Conservation (phyloP, 2,113 vertebrate genomes). For the Aphyosemion australe region DNA sequence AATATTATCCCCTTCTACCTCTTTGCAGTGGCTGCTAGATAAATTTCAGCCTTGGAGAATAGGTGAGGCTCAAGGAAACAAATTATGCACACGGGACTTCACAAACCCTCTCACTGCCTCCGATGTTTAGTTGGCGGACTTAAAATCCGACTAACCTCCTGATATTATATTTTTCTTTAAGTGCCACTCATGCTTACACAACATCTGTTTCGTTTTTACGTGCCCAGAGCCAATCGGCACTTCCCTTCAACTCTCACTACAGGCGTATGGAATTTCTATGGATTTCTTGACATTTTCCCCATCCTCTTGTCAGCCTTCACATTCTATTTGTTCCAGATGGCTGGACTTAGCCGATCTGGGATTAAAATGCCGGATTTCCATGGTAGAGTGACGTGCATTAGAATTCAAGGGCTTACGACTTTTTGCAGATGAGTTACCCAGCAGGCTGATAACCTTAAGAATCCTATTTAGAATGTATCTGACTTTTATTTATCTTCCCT, state of each 20-base stretch:
- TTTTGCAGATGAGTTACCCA: slow-evolving; percentile 51
- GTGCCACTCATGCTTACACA: slow-evolving; percentile 43
- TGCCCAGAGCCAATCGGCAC: slow-evolving; percentile 35
- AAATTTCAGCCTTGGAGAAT: slow-evolving; percentile 55
- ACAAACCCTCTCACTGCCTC: slow-evolving; percentile 33
- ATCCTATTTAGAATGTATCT: slow-evolving; percentile 54
- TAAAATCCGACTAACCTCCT: slow-evolving; percentile 33
- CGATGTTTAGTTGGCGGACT: slow-evolving; percentile 3
- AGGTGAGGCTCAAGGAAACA: slow-evolving; percentile 52
- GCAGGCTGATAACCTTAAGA: slow-evolving; percentile 61
- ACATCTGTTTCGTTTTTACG: slow-evolving; percentile 26
- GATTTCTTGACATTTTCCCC: slow-evolving; percentile 53
- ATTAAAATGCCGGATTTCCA: slow-evolving; percentile 67
- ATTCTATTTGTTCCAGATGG: slow-evolving; percentile 67
- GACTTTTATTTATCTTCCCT: slow-evolving; percentile 44
- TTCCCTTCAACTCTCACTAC: slow-evolving; percentile 47
- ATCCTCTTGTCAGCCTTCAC: slow-evolving; percentile 61
- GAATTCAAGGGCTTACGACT: slow-evolving; percentile 59
- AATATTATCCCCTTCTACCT: slow-evolving; percentile 43
- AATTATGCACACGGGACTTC: slow-evolving; percentile 48
- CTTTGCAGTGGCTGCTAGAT: slow-evolving; percentile 38
- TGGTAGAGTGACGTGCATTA: slow-evolving; percentile 59
- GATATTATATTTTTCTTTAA: slow-evolving; percentile 32
- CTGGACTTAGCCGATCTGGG: slow-evolving; percentile 64
- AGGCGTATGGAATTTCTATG: slow-evolving; percentile 50